These are phyloP conservation scores for Lamprologus callipterus DNA, from an alignment of 2,113 vertebrate genomes.

Conservation along the genomic window DNA sequence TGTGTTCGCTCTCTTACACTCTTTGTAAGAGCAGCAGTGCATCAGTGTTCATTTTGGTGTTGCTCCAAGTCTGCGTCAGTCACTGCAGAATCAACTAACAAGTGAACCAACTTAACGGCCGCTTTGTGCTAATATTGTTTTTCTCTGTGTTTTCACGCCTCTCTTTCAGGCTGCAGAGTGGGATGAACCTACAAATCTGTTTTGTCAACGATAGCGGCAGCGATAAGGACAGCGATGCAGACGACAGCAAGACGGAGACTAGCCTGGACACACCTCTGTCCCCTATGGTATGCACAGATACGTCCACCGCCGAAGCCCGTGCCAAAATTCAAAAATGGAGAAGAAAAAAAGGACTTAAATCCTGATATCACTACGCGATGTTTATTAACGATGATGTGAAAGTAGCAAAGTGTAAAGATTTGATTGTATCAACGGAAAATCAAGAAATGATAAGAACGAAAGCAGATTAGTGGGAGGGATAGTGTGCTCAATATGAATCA, in stretches of 20 bases:
- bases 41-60: background rate
- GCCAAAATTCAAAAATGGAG: background rate
- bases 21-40: background rate
- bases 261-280: constrained; percentile 95
- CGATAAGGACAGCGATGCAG: constrained; percentile 96
- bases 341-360: background rate
- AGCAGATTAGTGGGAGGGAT: background rate
- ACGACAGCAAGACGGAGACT: constrained; percentile 97
- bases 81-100: background rate
- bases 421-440: background rate
- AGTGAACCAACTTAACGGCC: background rate
- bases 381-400: background rate
- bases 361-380: background rate
- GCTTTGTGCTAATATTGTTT: background rate
- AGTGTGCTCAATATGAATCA: background rate
- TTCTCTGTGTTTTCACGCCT: background rate
- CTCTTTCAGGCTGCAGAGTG: constrained; percentile 84
- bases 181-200: constrained; percentile 99
- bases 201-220: constrained; percentile 98
- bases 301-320: background rate
- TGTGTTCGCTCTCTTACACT: background rate
- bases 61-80: background rate
- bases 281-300: constrained; percentile 77
- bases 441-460: background rate
- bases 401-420: background rate